These are phyloP conservation scores for Cacoxenus indagator DNA, from an alignment of 2,888 invertebrate genomes.

Conservation along the genomic window DNA sequence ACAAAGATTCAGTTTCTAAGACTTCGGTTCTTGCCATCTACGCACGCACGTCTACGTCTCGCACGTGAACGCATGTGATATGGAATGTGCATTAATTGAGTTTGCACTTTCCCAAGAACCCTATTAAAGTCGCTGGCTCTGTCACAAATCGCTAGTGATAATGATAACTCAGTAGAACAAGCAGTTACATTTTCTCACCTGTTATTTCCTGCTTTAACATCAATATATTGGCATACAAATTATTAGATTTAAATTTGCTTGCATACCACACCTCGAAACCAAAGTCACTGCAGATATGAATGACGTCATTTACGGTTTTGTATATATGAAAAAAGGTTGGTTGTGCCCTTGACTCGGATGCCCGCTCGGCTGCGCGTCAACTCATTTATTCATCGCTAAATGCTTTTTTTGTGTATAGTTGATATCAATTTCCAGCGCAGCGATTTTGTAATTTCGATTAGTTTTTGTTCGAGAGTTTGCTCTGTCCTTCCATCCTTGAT, in stretches of 20 bases:
- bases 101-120: too few relatives aligned
- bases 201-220: too few relatives aligned
- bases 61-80: too few relatives aligned
- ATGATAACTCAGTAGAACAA: background rate
- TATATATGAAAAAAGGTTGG: background rate
- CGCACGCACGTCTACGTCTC: too few relatives aligned
- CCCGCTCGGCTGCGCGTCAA: background rate
- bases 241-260: background rate
- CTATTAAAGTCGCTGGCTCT: too few relatives aligned
- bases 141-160: too few relatives aligned
- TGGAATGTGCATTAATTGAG: too few relatives aligned
- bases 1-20: too few relatives aligned
- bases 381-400: background rate
- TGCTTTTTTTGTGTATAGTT: background rate
- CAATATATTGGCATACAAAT: too few relatives aligned
- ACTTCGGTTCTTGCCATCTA: too few relatives aligned
- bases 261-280: background rate
- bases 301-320: background rate
- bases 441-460: constrained; percentile 6
- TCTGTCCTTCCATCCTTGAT: background rate
- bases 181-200: too few relatives aligned
- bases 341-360: background rate
- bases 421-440: constrained; percentile 12
- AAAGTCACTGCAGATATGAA: background rate
- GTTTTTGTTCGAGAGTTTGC: background rate